Evolutionary conservation across 2,113 vertebrate genomes (phyloP).

Genomic region (Sapajus apella): DNA sequence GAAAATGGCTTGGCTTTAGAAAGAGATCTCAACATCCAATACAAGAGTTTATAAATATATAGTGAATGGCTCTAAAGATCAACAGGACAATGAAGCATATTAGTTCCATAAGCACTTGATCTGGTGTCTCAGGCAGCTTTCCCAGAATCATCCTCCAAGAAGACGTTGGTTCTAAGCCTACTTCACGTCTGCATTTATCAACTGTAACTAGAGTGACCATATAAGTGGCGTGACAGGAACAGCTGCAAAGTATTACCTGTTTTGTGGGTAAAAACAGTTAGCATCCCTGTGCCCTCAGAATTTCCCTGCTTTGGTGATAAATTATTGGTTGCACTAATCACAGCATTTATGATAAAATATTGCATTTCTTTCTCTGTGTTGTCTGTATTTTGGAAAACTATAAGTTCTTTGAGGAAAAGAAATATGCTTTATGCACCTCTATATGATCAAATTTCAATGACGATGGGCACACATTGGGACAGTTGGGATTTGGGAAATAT

Average conservation of each 20-base stretch:
- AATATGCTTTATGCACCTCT: too few species aligned
- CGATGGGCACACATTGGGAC: rapidly evolving
- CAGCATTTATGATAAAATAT: not conserved
- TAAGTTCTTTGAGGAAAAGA: not conserved
- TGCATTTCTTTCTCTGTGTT: not conserved
- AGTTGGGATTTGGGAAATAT: rapidly evolving
- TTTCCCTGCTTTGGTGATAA: not conserved
- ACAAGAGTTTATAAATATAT: not conserved
- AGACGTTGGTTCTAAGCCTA: not conserved
- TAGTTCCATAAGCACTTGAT: not conserved
- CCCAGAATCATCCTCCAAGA: not conserved
- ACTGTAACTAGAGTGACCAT: not conserved
- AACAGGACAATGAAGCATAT: not conserved
- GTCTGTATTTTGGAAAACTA: not conserved
- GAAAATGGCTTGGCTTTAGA: not conserved
- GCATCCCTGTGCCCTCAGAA: not conserved
- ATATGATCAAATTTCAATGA: not conserved
- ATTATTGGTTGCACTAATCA: not conserved
- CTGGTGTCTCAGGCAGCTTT: not conserved
- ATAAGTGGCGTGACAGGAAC: rapidly evolving
- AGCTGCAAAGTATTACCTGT: not conserved
- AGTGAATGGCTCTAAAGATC: not conserved
- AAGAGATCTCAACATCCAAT: not conserved
- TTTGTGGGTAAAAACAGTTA: not conserved
- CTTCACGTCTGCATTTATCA: not conserved